Conservation (phyloP, 2,797 vertebrate species). For the Chaunax sp. region DNA sequence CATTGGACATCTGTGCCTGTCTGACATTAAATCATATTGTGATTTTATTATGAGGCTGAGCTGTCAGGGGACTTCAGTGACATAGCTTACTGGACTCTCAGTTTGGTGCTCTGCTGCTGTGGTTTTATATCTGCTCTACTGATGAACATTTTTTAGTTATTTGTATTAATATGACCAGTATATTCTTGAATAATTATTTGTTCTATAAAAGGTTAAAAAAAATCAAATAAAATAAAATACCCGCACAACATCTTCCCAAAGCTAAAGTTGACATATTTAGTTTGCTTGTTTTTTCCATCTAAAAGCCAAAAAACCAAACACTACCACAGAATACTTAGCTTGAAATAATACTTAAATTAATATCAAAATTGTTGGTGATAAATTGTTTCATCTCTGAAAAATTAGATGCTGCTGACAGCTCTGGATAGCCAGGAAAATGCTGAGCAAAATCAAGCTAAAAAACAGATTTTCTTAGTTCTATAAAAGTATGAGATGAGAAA, state of each 20-base stretch:
- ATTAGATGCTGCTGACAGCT: no score
- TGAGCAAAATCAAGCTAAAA: not conserved
- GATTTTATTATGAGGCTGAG: constrained; percentile 59
- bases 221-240: no score
- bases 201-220: not conserved
- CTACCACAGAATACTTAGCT: no score
- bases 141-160: not conserved
- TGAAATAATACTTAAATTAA: no score
- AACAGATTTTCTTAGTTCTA: constrained; percentile 1
- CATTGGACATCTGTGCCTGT: constrained; percentile 63
- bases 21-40: constrained; percentile 50
- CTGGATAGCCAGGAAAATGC: no score
- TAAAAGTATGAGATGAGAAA: constrained; percentile 4
- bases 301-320: no score
- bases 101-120: constrained; percentile 16
- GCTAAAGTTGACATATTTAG: not conserved
- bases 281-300: not conserved
- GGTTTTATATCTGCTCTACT: not conserved
- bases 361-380: no score
- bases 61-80: constrained; percentile 32
- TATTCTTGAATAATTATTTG: no score
- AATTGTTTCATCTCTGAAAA: no score
- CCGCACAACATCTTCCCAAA: not conserved
- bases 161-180: not conserved
- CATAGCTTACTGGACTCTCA: constrained; percentile 9